Base-by-base conservation (phyloP, 2,888 invertebrate species). In the Entomobrya proxima region DNA sequence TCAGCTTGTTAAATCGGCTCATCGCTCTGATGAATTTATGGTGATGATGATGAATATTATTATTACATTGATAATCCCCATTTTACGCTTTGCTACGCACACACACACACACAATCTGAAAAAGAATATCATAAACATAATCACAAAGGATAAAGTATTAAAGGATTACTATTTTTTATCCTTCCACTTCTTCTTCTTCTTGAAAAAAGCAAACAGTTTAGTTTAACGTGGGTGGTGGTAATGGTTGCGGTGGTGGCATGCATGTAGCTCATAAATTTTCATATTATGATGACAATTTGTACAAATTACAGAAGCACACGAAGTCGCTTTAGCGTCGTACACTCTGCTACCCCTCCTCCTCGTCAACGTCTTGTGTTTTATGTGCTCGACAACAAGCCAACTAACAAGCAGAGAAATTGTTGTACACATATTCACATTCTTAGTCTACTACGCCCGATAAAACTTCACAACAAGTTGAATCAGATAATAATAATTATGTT, bases 181-280 rank as follows among this genome's bases (percentile, higher is more conserved):
- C 9, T n/a, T 44, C 44, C 1, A 15, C 15, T n/a, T 44, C n/a
- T n/a, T 24, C 52, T 5, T 24, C 52, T 55, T 18, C 24, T 13
- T 13, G 18, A 55, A 44, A 37, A 58, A 58, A 30, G 27, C 27
- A 5, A 27, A 58, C 58, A 30, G 58, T 58, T 58, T 58, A 15
- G 30, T 30, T 58, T 30, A 27, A 58, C 35, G 64, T 64, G 64
- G 64, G 64, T 35, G 64, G 64, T 64, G n/a, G 15, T 64, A 21
- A 9, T 64, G 35, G 18, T 64, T 11, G n/a, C 21, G 21, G 47
- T 47, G n/a, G 11, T 9, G 11, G n/a, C n/a, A 47, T 13, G 18
- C 64, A 64, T 64, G 64, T 64, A 64, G n/a, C 64, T 32, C 64
- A 64, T 64, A 64, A 64, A 64, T 67, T 67, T 67, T 67, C 11